phyloP scores from a whole-genome alignment of 2,888 invertebrate species.

The Amphipoea lucens region DNA sequence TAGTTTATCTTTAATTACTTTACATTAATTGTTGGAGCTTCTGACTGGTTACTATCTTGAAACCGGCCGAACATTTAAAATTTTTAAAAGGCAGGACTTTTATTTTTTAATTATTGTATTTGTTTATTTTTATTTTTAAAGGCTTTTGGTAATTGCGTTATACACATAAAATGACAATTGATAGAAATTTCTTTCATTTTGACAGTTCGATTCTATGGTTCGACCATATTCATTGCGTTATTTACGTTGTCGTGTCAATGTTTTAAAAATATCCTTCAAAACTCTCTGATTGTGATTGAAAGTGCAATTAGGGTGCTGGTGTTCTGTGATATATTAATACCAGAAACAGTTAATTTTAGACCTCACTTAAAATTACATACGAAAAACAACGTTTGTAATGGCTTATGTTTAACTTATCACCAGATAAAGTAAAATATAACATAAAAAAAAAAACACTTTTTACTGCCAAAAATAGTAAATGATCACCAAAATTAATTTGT shows the following conservation, averaged over 20 bases:
- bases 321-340: neutral
- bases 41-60: conserved; percentile 11
- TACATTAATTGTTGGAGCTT: conserved; percentile 21
- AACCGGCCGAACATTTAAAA: neutral
- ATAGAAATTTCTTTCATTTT: neutral
- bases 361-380: neutral
- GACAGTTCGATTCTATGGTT: neutral
- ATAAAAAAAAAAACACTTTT: too few species aligned
- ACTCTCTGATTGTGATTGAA: too few species aligned
- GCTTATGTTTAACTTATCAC: too few species aligned
- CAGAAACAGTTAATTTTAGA: neutral
- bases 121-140: neutral
- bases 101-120: too few species aligned
- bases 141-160: neutral
- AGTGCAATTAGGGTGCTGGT: too few species aligned
- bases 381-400: neutral
- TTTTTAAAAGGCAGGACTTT: neutral
- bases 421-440: too few species aligned
- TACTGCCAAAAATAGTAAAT: too few species aligned
- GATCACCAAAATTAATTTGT: too few species aligned
- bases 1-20: conserved; percentile 26
- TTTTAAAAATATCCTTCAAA: too few species aligned
- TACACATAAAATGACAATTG: neutral
- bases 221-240: neutral
- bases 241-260: too few species aligned